These are phyloP conservation scores for Micronycteris hirsuta DNA, from an alignment of 2,113 vertebrate genomes.

Conservation along the genomic window DNA sequence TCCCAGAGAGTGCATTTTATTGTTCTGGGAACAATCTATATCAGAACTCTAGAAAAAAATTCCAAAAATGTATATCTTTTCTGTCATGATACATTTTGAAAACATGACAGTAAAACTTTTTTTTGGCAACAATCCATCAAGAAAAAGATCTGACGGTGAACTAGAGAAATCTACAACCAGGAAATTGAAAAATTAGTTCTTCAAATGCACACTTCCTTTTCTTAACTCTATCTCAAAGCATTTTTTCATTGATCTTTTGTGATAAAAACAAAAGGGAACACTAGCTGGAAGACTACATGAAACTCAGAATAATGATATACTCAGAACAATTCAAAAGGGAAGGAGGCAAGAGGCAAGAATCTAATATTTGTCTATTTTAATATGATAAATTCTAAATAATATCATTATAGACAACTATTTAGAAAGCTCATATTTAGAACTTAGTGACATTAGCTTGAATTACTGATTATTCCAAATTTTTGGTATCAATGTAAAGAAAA, in stretches of 20 bases:
- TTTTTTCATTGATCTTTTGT: slow-evolving; percentile 24
- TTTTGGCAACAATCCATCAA: background rate
- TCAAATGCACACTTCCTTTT: background rate
- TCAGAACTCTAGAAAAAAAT: slow-evolving; percentile 2
- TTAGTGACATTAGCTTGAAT: background rate
- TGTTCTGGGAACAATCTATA: slow-evolving; percentile 35
- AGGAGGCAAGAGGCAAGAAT: background rate
- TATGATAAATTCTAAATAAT: background rate
- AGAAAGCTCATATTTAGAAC: background rate
- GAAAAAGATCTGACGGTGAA: background rate
- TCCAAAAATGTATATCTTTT: background rate
- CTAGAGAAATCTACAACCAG: background rate
- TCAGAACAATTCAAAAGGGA: background rate
- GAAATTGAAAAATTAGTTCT: background rate
- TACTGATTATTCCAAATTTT: background rate
- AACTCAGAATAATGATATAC: background rate
- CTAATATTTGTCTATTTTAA: background rate
- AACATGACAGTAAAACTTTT: background rate
- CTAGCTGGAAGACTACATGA: background rate
- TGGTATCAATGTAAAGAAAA: background rate
- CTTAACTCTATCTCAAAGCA: background rate
- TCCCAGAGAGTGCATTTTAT: background rate
- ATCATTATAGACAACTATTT: background rate
- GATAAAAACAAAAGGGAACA: background rate
- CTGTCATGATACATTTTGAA: slow-evolving; percentile 29